Conservation (phyloP, 2,113 vertebrate genomes). For the Pituophis catenifer region DNA sequence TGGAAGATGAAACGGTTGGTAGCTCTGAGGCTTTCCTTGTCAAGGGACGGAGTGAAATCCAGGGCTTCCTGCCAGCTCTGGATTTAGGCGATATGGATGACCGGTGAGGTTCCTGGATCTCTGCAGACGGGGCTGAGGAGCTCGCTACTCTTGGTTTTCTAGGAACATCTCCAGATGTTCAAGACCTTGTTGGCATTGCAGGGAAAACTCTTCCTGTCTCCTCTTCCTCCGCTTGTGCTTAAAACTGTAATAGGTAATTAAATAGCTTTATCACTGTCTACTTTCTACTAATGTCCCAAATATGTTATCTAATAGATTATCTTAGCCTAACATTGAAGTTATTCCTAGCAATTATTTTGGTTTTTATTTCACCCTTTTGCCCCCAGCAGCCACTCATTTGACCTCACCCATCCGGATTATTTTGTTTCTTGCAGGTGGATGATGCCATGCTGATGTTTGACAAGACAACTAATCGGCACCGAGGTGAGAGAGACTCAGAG, state of each 20-base stretch:
- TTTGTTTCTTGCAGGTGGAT: slow-evolving; percentile 83
- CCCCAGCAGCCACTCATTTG: too few species aligned
- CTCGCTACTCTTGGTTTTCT: not conserved
- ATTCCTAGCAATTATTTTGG: not conserved
- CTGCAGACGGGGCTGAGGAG: not conserved
- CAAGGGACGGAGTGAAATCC: not conserved
- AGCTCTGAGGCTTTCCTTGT: not conserved
- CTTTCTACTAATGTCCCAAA: not conserved
- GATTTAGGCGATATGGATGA: not conserved
- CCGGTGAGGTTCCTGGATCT: not conserved
- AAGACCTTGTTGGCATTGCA: not conserved
- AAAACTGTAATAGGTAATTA: not conserved
- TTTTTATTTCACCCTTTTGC: not conserved
- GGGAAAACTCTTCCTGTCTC: not conserved
- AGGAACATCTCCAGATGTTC: not conserved
- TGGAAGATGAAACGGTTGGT: not conserved
- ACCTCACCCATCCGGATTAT: not conserved
- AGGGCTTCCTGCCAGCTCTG: not conserved
- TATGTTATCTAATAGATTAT: not conserved
- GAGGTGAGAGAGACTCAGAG: slow-evolving; percentile 77
- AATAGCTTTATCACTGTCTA: not conserved
- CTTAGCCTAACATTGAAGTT: not conserved
- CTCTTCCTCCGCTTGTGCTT: not conserved
- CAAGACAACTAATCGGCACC: slow-evolving; percentile 98
- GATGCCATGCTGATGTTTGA: slow-evolving; percentile 99